Evolutionary conservation across 2,888 invertebrate genomes (phyloP).

Genomic region (Dryococelus australis): DNA sequence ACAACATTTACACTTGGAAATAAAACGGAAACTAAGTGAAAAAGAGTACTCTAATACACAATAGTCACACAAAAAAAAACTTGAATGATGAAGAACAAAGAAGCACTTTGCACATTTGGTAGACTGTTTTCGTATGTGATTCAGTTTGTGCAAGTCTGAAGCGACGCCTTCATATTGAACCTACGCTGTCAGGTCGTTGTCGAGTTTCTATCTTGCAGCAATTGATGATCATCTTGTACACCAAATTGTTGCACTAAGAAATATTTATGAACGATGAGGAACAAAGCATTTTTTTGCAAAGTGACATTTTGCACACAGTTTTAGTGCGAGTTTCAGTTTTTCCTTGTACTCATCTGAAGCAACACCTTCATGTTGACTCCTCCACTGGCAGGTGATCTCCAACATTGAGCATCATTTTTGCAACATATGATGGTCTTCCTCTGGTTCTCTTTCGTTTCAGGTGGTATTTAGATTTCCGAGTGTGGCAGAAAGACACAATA

Average conservation of each 20-base stretch:
- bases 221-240: not conserved
- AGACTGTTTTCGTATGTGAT: not conserved
- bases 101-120: too few relatives aligned
- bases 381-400: constrained; percentile 10
- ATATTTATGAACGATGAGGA: not conserved
- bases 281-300: constrained; percentile 1
- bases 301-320: not conserved
- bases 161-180: not conserved
- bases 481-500: too few relatives aligned
- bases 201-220: not conserved
- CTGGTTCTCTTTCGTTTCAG: not conserved
- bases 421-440: too few relatives aligned
- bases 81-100: too few relatives aligned
- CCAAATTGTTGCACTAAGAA: not conserved
- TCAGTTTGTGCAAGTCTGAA: not conserved
- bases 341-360: not conserved
- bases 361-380: not conserved
- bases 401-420: constrained; percentile 9
- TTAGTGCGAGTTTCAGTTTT: not conserved
- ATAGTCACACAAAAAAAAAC: too few relatives aligned
- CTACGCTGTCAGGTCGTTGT: not conserved
- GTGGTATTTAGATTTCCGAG: not conserved
- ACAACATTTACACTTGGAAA: too few relatives aligned
- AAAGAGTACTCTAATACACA: too few relatives aligned
- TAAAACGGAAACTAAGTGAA: too few relatives aligned